Evolutionary conservation across 2,888 invertebrate species (phyloP).

Genomic region (Frankliniella fusca): DNA sequence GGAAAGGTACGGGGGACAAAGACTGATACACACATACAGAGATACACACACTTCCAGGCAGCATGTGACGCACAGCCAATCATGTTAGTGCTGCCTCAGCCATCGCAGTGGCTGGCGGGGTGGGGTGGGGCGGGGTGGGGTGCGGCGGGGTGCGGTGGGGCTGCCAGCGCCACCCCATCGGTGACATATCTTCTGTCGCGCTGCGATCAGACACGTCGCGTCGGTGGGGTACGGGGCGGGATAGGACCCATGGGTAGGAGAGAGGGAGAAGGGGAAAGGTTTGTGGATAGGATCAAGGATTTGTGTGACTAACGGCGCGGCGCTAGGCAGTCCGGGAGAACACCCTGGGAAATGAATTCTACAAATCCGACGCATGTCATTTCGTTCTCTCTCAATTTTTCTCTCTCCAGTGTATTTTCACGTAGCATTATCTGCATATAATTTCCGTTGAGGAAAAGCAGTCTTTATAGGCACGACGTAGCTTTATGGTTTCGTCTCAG

Average conservation of each 20-base stretch:
- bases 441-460: too few relatives aligned
- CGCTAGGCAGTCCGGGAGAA: background rate
- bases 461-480: too few relatives aligned
- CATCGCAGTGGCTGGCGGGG: background rate
- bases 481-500: too few relatives aligned
- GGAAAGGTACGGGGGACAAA: too few relatives aligned
- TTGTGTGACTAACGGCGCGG: background rate
- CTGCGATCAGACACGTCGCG: background rate
- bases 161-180: background rate
- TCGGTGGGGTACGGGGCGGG: background rate
- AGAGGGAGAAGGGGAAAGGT: background rate
- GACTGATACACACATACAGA: background rate
- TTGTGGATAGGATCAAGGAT: background rate
- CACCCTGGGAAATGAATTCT: too few relatives aligned
- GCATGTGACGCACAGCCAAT: constrained; percentile 15
- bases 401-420: too few relatives aligned
- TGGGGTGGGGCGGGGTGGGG: background rate
- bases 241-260: background rate
- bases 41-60: background rate
- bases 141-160: background rate
- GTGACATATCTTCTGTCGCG: constrained; percentile 8
- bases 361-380: too few relatives aligned
- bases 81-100: background rate
- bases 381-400: too few relatives aligned
- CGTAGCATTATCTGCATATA: too few relatives aligned